Evolutionary conservation across 1,140 invertebrate genomes (phyloP).

Genomic region (Drosophila equinoxialis): DNA sequence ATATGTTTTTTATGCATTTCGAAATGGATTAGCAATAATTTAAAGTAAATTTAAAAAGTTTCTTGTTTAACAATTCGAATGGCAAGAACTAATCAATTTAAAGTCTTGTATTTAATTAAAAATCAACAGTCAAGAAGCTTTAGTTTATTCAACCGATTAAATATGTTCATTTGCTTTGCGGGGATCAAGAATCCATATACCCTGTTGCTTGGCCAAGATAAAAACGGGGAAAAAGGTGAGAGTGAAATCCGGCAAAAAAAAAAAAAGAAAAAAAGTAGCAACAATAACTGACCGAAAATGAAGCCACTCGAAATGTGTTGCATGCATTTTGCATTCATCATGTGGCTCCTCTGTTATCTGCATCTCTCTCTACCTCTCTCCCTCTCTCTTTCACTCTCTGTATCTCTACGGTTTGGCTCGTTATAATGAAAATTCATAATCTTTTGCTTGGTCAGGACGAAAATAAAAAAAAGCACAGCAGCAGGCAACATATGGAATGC

Average conservation of each 20-base stretch:
- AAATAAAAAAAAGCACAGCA: slow-evolving; percentile 40
- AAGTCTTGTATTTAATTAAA: too few relatives aligned
- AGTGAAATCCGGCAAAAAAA: slow-evolving; percentile 8
- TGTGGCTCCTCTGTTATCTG: neutral
- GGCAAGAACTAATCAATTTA: too few relatives aligned
- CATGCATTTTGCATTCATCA: slow-evolving; percentile 17
- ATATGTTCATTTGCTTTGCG: too few relatives aligned
- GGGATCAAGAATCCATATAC: neutral
- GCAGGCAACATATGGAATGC: slow-evolving; percentile 46
- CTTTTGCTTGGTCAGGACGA: slow-evolving; percentile 35
- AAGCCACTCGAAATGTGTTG: slow-evolving; percentile 36
- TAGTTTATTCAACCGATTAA: too few relatives aligned
- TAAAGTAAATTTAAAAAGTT: too few relatives aligned
- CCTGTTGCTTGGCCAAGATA: neutral
- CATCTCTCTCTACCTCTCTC: neutral
- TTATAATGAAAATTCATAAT: slow-evolving; percentile 77
- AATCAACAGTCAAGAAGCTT: too few relatives aligned
- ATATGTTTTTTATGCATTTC: too few relatives aligned
- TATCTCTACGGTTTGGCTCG: slow-evolving; percentile 30
- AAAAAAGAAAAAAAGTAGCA: neutral
- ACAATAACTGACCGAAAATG: slow-evolving; percentile 29
- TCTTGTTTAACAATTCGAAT: too few relatives aligned
- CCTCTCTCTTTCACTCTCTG: neutral
- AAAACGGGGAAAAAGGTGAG: slow-evolving; percentile 1
- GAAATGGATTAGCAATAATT: too few relatives aligned